Evolutionary conservation across 1,140 invertebrate species (phyloP).

Genomic region (Orussus abietinus): DNA sequence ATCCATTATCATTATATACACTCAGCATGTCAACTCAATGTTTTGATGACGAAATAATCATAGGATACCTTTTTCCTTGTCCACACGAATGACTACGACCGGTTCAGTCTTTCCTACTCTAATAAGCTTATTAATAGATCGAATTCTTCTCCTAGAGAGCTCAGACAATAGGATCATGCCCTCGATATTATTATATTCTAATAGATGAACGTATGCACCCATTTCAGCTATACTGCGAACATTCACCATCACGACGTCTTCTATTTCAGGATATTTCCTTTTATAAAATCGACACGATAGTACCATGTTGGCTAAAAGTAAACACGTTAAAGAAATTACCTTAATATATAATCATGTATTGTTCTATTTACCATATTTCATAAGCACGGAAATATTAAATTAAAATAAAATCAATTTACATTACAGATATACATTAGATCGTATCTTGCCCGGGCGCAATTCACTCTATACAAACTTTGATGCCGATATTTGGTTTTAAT

Average conservation of each 20-base stretch:
- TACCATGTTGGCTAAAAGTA: conserved; percentile 68
- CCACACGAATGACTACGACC: conserved; percentile 98
- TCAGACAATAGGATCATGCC: conserved; percentile 96
- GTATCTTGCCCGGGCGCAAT: not conserved
- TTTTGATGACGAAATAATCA: not conserved
- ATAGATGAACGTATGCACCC: conserved; percentile 97
- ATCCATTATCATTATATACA: not conserved
- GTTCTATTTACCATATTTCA: conserved; percentile 1
- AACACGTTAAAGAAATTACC: conserved; percentile 13
- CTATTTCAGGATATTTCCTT: conserved; percentile 96
- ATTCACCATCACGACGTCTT: conserved; percentile 99
- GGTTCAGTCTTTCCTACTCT: conserved; percentile 98
- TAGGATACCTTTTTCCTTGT: conserved; percentile 95
- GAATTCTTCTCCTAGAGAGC: conserved; percentile 94
- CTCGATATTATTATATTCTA: conserved; percentile 99
- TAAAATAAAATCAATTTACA: conserved; percentile 3
- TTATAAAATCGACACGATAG: conserved; percentile 97
- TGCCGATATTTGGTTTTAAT: not conserved
- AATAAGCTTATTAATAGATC: conserved; percentile 99
- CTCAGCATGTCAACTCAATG: not conserved
- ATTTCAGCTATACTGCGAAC: conserved; percentile 98
- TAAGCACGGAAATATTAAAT: conserved; percentile 7
- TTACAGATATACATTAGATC: conserved; percentile 4
- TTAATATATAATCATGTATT: conserved; percentile 3
- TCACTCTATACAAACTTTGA: not conserved